Conservation (phyloP, 2,888 invertebrate species). For the Melitaea athalia region DNA sequence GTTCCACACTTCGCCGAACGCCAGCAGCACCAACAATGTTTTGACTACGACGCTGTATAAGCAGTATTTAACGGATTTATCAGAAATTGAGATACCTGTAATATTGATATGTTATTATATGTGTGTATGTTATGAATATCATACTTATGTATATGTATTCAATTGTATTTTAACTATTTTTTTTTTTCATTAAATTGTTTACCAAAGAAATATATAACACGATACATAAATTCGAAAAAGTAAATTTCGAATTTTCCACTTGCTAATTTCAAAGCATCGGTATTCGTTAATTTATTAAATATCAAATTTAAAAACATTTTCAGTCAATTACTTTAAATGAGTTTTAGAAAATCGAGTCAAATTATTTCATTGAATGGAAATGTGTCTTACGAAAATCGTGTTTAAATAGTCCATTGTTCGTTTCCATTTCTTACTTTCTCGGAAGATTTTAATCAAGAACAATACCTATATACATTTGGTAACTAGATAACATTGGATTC, state of each 20-base stretch:
- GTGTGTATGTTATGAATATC: no score
- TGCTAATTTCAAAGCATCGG: constrained; percentile 59
- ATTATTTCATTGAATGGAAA: constrained; percentile 2
- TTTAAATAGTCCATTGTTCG: constrained; percentile 24
- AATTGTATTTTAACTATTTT: not conserved
- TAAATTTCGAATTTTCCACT: constrained; percentile 60
- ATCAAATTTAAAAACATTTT: constrained; percentile 45
- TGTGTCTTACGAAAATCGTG: constrained; percentile 4
- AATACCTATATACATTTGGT: no score
- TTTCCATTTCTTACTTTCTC: constrained; percentile 9
- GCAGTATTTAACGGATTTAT: constrained; percentile 32
- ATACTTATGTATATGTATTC: no score
- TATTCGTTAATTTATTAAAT: constrained; percentile 59
- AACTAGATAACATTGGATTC: no score
- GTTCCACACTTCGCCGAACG: constrained; percentile 60
- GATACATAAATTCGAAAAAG: constrained; percentile 67
- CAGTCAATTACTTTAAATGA: not conserved
- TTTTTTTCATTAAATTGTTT: constrained; percentile 22
- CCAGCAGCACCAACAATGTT: constrained; percentile 49
- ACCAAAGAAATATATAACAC: constrained; percentile 65
- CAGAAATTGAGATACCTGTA: constrained; percentile 41
- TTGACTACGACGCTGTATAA: constrained; percentile 57
- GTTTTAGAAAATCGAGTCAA: not conserved
- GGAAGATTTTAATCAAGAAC: no score
- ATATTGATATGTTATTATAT: not conserved